Conservation (phyloP, 2,113 vertebrate species). For the Crotalus horridus region DNA sequence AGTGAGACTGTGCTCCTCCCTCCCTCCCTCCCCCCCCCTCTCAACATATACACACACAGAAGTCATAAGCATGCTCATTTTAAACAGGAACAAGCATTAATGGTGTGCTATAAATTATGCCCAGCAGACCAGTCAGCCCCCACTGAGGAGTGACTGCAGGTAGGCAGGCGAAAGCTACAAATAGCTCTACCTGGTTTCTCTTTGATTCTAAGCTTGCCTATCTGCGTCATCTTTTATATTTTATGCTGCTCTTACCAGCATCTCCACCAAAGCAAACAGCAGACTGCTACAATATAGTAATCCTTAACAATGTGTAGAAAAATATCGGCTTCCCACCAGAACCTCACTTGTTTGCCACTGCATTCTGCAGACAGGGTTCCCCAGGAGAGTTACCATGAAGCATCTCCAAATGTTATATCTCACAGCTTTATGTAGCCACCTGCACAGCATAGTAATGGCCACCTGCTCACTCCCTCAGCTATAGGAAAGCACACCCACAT, state of each 20-base stretch:
- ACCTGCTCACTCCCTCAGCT: conserved; percentile 21
- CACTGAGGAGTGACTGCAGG: conserved; percentile 3
- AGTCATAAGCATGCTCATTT: not conserved
- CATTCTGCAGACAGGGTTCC: conserved; percentile 13
- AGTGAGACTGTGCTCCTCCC: not conserved
- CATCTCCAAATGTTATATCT: not conserved
- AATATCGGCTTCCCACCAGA: conserved; percentile 14
- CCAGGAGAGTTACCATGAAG: not conserved
- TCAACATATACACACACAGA: not conserved
- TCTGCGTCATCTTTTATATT: not conserved
- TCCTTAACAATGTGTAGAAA: not conserved
- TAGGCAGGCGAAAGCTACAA: not conserved
- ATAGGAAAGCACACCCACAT: not conserved
- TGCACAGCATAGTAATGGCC: conserved; percentile 20
- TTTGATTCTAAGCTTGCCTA: not conserved
- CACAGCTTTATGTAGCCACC: not conserved
- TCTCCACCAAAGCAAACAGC: not conserved
- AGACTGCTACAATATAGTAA: not conserved
- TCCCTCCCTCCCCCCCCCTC: not conserved
- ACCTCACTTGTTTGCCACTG: not conserved
- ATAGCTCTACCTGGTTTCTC: not conserved
- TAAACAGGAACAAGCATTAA: not conserved
- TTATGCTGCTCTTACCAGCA: not conserved
- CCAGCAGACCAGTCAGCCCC: conserved; percentile 12
- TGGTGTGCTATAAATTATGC: not conserved